Conservation (phyloP, 1,140 invertebrate species). For the Microplitis mediator region DNA sequence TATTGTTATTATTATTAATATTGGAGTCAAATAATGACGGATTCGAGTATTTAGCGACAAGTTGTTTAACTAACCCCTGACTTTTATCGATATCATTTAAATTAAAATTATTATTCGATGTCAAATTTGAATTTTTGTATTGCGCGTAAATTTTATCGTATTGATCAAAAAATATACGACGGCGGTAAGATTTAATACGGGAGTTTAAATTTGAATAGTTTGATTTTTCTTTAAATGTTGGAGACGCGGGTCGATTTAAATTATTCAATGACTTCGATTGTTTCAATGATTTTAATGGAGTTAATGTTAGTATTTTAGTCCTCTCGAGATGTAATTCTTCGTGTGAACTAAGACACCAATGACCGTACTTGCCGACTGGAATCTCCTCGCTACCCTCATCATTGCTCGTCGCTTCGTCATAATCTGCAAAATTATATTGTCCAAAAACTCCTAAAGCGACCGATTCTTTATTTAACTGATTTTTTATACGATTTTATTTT, state of each 20-base stretch:
- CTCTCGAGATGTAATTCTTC: conserved; percentile 39
- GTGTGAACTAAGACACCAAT: conserved; percentile 15
- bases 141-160: conserved; percentile 32
- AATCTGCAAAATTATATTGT: conserved; percentile 52
- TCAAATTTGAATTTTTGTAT: conserved; percentile 4
- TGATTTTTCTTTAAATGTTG: conserved; percentile 14
- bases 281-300: conserved; percentile 40
- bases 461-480: not conserved
- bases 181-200: not conserved
- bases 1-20: not conserved
- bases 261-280: conserved; percentile 22
- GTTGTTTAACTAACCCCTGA: not conserved
- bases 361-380: conserved; percentile 18
- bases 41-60: not conserved
- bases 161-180: conserved; percentile 42
- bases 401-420: conserved; percentile 36
- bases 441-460: conserved; percentile 42
- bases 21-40: not conserved
- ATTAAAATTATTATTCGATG: not conserved
- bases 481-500: not conserved
- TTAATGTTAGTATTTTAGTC: conserved; percentile 30
- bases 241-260: not conserved
- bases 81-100: not conserved
- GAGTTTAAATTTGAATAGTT: not conserved
- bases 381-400: conserved; percentile 35